Evolutionary conservation across 2,797 vertebrate genomes (phyloP).

Genomic region (Characodon lateralis): DNA sequence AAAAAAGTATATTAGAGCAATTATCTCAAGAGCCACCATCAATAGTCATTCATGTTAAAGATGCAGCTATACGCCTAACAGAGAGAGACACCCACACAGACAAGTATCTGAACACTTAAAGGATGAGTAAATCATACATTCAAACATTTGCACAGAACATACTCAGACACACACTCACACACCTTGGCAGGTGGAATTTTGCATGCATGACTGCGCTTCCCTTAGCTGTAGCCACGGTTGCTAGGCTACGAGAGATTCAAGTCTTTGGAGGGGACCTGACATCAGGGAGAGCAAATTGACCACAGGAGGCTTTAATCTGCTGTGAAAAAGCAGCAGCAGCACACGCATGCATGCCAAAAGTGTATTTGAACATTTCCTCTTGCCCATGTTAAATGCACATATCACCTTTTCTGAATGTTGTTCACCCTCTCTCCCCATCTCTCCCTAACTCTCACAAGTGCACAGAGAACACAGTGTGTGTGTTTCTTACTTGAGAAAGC

Average conservation of each 20-base stretch:
- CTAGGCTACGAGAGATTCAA: conserved; percentile 93
- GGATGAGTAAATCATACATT: conserved; percentile 3
- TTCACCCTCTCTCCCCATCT: not conserved
- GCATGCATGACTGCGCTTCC: conserved; percentile 95
- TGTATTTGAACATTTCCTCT: conserved; percentile 56
- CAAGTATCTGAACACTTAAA: not conserved
- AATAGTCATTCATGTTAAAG: not conserved
- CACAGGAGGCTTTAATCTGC: conserved; percentile 97
- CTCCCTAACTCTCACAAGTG: not conserved
- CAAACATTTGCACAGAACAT: not conserved
- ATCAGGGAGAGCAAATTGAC: conserved; percentile 99
- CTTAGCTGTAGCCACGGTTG: conserved; percentile 91
- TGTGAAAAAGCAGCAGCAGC: conserved; percentile 90
- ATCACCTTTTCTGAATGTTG: conserved; percentile 8
- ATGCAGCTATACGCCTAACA: not conserved
- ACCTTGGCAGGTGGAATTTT: conserved; percentile 90
- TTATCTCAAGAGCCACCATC: not conserved
- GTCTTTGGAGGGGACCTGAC: conserved; percentile 93
- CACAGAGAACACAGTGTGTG: conserved; percentile 1
- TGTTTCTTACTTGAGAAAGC: not conserved
- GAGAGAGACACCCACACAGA: not conserved
- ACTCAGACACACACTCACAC: conserved; percentile 35
- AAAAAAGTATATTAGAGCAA: not conserved
- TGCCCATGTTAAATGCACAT: conserved; percentile 24
- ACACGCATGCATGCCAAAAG: conserved; percentile 28